Evolutionary conservation across 1,140 invertebrate genomes (phyloP), one percentile per base, ranked within the genome.

Genomic region (Ladona fulva): DNA sequence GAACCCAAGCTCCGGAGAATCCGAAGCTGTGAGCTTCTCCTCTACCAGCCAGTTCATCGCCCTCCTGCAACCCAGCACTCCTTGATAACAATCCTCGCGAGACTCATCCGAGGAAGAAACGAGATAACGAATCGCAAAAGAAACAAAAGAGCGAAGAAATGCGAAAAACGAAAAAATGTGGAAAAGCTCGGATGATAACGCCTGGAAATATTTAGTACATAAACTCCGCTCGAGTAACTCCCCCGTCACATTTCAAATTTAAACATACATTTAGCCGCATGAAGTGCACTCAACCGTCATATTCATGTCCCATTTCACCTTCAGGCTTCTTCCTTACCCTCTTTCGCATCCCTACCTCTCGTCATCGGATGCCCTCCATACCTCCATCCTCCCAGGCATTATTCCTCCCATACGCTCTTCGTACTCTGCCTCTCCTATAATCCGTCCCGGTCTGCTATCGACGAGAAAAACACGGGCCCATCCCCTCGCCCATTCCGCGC

Each of bases 191-290:
- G 3, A 37, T 37, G 29, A 37, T 37, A 37, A 37, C 29, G 29
- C 29, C 29, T 37, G 52, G n/a, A 66, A 66, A 66, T 66, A 66
- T 66, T 66, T 66, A 66, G 52, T 66, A 22, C 52, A 5, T 22
- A 66, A 66, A 66, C 52, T 66, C 16, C 52, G 5, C 52, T 66
- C 52, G n/a, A 66, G 52, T 66, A 12, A 3, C 52, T 66, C 3
- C n/a, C 44, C n/a, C 52, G 52, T 66, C 52, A 66, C n/a, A 66
- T 66, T 66, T 66, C 52, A 66, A 66, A 66, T 66, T 66, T 66
- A 66, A 19, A 12, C 52, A 12, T 66, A 16, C 52, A 19, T 66
- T 66, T 66, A 66, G 52, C 52, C 16, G 52, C n/a, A 12, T 12
- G 3, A 12, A 66, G 52, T 19, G 52, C 52, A 66, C 52, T 66